A percentile compares a stretch with the other conserved stretches of the same genome.
Evolutionary conservation across 2,888 invertebrate species (phyloP).

Genomic region (Tetanocera ferruginea): DNA sequence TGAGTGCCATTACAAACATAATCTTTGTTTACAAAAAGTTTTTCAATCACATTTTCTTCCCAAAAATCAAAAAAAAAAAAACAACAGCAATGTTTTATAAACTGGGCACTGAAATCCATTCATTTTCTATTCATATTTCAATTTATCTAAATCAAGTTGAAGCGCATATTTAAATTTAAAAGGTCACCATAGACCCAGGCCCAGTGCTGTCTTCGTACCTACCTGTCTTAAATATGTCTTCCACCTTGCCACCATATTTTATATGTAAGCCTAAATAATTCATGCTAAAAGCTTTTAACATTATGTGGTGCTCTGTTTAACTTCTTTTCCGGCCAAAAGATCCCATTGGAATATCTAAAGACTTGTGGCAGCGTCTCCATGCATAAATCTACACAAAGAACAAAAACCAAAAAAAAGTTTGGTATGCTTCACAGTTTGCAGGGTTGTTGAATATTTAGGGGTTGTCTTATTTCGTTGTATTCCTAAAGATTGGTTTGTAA

Average conservation of each 20-base stretch:
- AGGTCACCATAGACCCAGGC: slow-evolving; percentile 42
- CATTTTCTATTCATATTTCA: slow-evolving; percentile 45
- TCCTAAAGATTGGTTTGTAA: not conserved
- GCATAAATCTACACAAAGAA: slow-evolving; percentile 26
- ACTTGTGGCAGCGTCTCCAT: slow-evolving; percentile 3
- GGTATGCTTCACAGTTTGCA: not conserved
- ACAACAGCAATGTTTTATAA: not conserved
- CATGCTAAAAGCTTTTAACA: slow-evolving; percentile 68
- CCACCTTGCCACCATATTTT: slow-evolving; percentile 12
- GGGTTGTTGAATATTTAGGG: not conserved
- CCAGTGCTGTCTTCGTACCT: not conserved
- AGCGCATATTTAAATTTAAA: slow-evolving; percentile 34
- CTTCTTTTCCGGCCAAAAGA: slow-evolving; percentile 37
- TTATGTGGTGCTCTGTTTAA: slow-evolving; percentile 58
- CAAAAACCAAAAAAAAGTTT: slow-evolving; percentile 15
- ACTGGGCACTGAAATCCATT: slow-evolving; percentile 2
- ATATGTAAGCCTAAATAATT: slow-evolving; percentile 59
- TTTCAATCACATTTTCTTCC: slow-evolving; percentile 1
- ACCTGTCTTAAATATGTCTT: slow-evolving; percentile 22
- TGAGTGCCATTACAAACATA: not conserved
- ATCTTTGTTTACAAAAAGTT: not conserved
- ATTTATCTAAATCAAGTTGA: slow-evolving; percentile 50
- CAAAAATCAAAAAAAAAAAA: not conserved
- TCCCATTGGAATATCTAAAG: slow-evolving; percentile 50
- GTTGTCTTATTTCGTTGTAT: not conserved